Percentiles rank a stretch among this genome's conserved stretches.
Evolutionary conservation across 1,140 invertebrate genomes (phyloP).

Genomic region (Ceratitis capitata): DNA sequence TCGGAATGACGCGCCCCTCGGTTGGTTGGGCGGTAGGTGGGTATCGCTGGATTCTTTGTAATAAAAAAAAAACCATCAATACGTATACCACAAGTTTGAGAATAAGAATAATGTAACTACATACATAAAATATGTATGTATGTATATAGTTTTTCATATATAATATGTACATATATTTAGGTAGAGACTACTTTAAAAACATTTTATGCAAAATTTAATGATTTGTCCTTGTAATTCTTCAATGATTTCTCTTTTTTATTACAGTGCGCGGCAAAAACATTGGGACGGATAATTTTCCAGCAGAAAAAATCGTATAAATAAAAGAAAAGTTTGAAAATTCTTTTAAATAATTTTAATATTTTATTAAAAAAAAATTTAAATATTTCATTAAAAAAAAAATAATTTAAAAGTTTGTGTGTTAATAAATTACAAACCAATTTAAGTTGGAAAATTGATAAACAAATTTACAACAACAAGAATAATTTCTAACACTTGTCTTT

Average conservation of each 20-base stretch:
- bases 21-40: too few species aligned
- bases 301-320: neutral
- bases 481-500: neutral
- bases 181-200: too few species aligned
- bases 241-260: neutral
- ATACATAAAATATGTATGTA: too few species aligned
- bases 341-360: neutral
- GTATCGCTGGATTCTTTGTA: too few species aligned
- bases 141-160: too few species aligned
- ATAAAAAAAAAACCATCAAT: too few species aligned
- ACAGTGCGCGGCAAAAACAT: slow-evolving; percentile 20
- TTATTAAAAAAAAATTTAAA: neutral
- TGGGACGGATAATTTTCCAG: neutral
- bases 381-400: neutral
- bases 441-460: too few species aligned
- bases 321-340: neutral
- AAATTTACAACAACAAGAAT: neutral
- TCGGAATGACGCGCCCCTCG: too few species aligned
- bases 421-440: too few species aligned
- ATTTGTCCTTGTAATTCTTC: too few species aligned
- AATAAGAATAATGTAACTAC: too few species aligned
- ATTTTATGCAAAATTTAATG: neutral
- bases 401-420: neutral
- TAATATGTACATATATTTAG: too few species aligned
- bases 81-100: neutral